Base-by-base conservation (phyloP, 2,888 invertebrate genomes). In the Labia minor region DNA sequence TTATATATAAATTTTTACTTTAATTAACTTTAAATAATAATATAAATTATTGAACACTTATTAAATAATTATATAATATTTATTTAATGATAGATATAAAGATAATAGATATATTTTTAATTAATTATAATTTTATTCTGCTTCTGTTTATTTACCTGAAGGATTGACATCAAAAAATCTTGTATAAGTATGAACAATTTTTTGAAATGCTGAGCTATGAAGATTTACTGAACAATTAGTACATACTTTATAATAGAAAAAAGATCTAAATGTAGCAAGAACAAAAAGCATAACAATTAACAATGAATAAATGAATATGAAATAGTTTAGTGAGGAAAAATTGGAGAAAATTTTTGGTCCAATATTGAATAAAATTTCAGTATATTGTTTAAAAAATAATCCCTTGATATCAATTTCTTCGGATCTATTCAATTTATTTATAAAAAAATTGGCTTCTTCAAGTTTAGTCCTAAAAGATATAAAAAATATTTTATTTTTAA, bases 241-340 rank as follows among this genome's bases (percentile, higher is more conserved):
- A 49, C n/a, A 11, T 10, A 49, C 16, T 11, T n/a, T n/a, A 16
- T 49, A 69, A 77, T 49, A 49, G 8, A 49, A 3, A 49, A 49
- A n/a, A 21, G 14, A 19, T 61, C 61, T 19, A 14, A 66, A 76
- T n/a, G 82, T 83, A 4, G 85, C 86, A 49, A 86, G 76, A 2
- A 86, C 16, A 26, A 87, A 83, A 64, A 85, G 83, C 1, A 79
- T 79, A 0, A 83, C 61, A 69, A 87, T 85, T 64, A 83, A 81
- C 33, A 76, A 73, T 0, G 82, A 82, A 78, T 87, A 87, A 68
- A 87, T 77, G 70, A 81, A 81, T 72, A 85, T 83, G 70, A 72
- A 67, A 20, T 33, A 66, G 37, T 20, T n/a, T 20, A 66, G 14
- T 10, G 18, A 1, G 3, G 6, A 10, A n/a, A 14, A 49, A 49